A percentile compares a stretch with the other conserved stretches of the same genome.
Conservation (phyloP, 2,797 vertebrate species). For the Rhinoraja longicauda region DNA sequence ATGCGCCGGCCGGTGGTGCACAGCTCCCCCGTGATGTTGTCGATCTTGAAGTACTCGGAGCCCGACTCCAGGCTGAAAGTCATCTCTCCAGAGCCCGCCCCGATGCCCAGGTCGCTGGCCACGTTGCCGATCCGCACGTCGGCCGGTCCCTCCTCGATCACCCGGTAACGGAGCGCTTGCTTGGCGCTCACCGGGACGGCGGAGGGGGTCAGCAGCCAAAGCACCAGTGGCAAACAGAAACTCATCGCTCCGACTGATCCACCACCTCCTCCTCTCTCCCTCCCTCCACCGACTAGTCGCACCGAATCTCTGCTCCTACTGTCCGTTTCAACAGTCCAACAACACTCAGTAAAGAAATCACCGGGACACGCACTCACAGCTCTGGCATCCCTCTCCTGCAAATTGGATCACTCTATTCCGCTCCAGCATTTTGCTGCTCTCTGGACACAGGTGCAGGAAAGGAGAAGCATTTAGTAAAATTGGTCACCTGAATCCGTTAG, state of each 20-base stretch:
- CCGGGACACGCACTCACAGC: conserved; percentile 54
- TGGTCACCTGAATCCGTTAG: conserved; percentile 32
- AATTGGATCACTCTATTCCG: neutral
- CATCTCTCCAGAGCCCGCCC: conserved; percentile 85
- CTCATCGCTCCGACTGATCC: conserved; percentile 50
- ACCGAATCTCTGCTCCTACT: conserved; percentile 45
- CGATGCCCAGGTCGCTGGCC: conserved; percentile 84
- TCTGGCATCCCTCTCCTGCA: neutral
- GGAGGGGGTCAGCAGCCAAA: conserved; percentile 73
- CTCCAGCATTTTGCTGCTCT: neutral
- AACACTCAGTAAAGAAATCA: conserved; percentile 49
- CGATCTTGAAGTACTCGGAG: conserved; percentile 95
- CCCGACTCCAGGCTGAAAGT: conserved; percentile 95
- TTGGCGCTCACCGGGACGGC: conserved; percentile 82
- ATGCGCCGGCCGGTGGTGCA: conserved; percentile 91
- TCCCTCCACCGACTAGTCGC: conserved; percentile 42
- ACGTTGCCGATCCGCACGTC: conserved; percentile 92
- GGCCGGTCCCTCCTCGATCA: conserved; percentile 89
- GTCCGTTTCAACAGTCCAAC: conserved; percentile 43
- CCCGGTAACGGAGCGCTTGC: conserved; percentile 86
- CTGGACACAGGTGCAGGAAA: neutral
- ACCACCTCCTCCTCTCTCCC: conserved; percentile 29
- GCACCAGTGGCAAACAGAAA: conserved; percentile 71
- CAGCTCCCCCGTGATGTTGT: conserved; percentile 96
- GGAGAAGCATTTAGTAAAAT: conserved; percentile 54